Conservation (phyloP, 2,113 vertebrate genomes). For the Apeltes quadracus region DNA sequence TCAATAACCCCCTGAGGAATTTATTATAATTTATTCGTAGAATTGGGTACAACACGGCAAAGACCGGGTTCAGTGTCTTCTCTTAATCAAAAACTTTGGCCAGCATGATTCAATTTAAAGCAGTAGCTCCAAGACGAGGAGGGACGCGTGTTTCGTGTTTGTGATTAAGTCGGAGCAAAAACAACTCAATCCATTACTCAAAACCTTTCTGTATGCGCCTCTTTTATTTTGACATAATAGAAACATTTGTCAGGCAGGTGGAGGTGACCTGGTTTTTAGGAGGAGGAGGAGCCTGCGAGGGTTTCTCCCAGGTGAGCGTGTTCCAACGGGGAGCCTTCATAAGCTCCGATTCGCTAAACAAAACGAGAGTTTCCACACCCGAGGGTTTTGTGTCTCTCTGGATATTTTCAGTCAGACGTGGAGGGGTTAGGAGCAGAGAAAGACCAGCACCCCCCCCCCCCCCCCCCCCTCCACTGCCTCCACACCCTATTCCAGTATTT, state of each 20-base stretch:
- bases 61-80: background rate
- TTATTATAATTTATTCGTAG: too few species aligned
- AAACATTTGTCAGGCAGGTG: slow-evolving; percentile 58
- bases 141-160: slow-evolving; percentile 11
- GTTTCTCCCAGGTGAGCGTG: slow-evolving; percentile 42
- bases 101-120: slow-evolving; percentile 6
- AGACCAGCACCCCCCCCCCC: slow-evolving; percentile 44
- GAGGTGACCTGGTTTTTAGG: slow-evolving; percentile 21
- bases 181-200: slow-evolving; percentile 5
- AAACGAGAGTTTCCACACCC: slow-evolving; percentile 58
- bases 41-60: background rate
- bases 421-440: slow-evolving; percentile 22
- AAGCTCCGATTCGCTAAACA: slow-evolving; percentile 51
- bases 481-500: slow-evolving; percentile 65
- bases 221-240: slow-evolving; percentile 44
- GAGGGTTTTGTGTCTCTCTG: slow-evolving; percentile 42
- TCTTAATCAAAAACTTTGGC: background rate
- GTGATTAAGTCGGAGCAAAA: background rate
- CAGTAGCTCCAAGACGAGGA: slow-evolving; percentile 1
- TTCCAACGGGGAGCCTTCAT: slow-evolving; percentile 49
- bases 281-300: slow-evolving; percentile 24
- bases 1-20: background rate
- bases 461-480: slow-evolving; percentile 19
- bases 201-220: background rate
- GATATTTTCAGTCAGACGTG: slow-evolving; percentile 42